Percentiles rank a stretch among this genome's conserved stretches.
phyloP scores from a whole-genome alignment of 2,113 vertebrate species.

The Alectura lathami region DNA sequence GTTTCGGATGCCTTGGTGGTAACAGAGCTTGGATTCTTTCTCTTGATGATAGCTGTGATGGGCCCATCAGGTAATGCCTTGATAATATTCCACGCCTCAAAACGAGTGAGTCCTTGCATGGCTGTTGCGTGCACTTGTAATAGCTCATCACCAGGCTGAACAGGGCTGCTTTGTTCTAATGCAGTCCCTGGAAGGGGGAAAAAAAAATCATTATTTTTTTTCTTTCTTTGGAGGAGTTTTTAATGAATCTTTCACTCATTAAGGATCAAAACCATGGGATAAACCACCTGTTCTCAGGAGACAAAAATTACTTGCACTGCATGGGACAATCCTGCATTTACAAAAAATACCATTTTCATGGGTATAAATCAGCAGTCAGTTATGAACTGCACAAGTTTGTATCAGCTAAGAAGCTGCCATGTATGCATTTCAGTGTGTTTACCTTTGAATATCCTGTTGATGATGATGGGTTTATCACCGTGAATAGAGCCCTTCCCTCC shows the following conservation, averaged over 20 bases:
- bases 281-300: background rate
- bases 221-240: background rate
- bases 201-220: background rate
- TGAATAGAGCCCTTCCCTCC: constrained; percentile 92
- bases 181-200: constrained; percentile 73
- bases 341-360: background rate
- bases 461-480: constrained; percentile 87
- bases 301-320: background rate
- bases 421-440: background rate
- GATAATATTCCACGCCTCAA: constrained; percentile 92
- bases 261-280: background rate
- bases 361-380: background rate
- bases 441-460: constrained; percentile 94
- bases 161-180: constrained; percentile 75
- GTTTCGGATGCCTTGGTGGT: constrained; percentile 1
- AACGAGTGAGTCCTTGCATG: constrained; percentile 88
- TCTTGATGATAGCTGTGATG: constrained; percentile 75
- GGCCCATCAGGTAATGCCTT: constrained; percentile 88
- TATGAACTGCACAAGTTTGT: background rate
- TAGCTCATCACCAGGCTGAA: constrained; percentile 87
- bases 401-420: background rate
- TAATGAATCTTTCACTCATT: background rate
- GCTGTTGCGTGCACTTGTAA: constrained; percentile 79
- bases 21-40: constrained; percentile 45
- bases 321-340: background rate